phyloP scores from a whole-genome alignment of 2,888 invertebrate species.

The Notodonta ziczac region DNA sequence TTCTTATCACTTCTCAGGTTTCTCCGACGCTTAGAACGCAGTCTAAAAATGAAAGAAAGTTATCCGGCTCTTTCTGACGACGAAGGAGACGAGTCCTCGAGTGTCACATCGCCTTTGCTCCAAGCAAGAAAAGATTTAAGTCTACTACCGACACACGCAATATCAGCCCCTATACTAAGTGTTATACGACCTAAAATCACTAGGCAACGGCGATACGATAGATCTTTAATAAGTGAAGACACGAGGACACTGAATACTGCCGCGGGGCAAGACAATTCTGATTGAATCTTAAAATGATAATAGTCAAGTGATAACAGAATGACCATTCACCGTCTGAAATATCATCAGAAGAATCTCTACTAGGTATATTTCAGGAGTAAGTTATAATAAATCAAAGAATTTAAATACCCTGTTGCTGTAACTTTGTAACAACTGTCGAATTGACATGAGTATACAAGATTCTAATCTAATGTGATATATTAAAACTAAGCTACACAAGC shows the following conservation, averaged over 20 bases:
- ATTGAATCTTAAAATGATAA: conserved; percentile 46
- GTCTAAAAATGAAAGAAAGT: conserved; percentile 87
- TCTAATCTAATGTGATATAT: conserved; percentile 82
- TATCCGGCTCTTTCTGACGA: conserved; percentile 85
- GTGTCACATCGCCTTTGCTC: conserved; percentile 87
- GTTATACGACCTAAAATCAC: conserved; percentile 77
- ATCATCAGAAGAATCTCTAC: no score
- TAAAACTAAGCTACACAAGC: conserved; percentile 60
- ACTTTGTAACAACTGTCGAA: conserved; percentile 34
- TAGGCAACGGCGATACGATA: conserved; percentile 76
- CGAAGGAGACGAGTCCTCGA: conserved; percentile 85
- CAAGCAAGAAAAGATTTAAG: conserved; percentile 72
- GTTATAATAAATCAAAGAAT: neutral
- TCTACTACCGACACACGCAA: conserved; percentile 68
- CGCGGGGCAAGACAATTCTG: conserved; percentile 75
- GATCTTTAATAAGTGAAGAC: conserved; percentile 73
- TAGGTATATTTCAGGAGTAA: no score
- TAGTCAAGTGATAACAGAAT: neutral
- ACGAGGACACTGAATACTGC: conserved; percentile 72
- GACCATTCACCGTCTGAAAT: no score
- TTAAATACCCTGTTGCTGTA: neutral
- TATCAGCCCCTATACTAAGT: conserved; percentile 75
- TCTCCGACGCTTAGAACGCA: conserved; percentile 88
- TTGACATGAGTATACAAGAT: conserved; percentile 69
- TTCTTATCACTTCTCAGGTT: conserved; percentile 79